Percentiles rank a stretch among this genome's conserved stretches.
Conservation (phyloP, 2,888 invertebrate species). For the Eupeodes latifasciatus region DNA sequence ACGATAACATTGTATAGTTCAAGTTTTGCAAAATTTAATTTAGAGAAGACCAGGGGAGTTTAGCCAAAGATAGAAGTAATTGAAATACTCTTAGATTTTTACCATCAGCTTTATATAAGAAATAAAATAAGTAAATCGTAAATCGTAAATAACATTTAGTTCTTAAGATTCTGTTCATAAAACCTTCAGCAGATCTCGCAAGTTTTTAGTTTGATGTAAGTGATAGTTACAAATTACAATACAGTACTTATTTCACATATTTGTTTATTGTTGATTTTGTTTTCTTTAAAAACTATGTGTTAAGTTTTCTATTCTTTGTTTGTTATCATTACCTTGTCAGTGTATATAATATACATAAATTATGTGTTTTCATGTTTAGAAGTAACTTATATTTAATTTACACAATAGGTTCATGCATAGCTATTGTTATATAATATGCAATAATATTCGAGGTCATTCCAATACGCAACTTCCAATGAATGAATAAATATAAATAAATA, state of each 20-base stretch:
- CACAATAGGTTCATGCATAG: neutral
- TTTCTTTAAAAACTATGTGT: neutral
- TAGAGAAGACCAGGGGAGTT: conserved; percentile 19
- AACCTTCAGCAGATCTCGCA: neutral
- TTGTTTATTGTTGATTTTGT: neutral
- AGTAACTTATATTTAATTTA: neutral
- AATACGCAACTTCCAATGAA: too few relatives aligned
- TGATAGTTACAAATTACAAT: too few relatives aligned
- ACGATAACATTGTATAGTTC: conserved; percentile 76
- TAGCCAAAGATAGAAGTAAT: conserved; percentile 67
- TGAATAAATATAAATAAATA: too few relatives aligned
- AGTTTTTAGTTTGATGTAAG: neutral
- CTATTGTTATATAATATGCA: neutral
- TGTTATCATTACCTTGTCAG: neutral
- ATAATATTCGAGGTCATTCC: neutral
- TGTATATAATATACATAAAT: neutral
- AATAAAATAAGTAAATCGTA: conserved; percentile 7
- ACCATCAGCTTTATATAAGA: conserved; percentile 13
- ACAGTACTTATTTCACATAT: too few relatives aligned
- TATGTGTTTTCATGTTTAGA: neutral
- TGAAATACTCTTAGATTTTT: conserved; percentile 48
- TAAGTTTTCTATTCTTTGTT: neutral
- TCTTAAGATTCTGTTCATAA: neutral
- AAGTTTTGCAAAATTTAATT: neutral
- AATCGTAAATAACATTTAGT: neutral